Base-by-base conservation (phyloP, 2,888 invertebrate genomes). In the Coremacera marginata region DNA sequence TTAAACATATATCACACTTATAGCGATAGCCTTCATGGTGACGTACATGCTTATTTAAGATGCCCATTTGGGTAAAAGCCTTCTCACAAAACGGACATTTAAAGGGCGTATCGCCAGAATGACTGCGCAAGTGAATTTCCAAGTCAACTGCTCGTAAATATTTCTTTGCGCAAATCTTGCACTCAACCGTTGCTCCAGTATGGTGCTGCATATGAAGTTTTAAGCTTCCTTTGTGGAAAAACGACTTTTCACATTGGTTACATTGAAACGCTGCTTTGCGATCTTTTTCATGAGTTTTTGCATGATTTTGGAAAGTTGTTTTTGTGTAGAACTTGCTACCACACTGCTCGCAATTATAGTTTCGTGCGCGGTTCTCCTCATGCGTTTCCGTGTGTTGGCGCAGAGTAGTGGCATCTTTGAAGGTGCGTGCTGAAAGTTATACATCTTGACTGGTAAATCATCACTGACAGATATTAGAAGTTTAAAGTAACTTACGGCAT, bases 71-170 rank as follows among this genome's bases (percentile, higher is more conserved):
- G 22, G 75, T 70, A 37, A 80, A 80, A 0, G 80, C 74, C 57
- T 80, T 82, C 3, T 82, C 81, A 62, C 83, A 83, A 5, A 80
- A 75, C 8, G 73, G 70, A 68, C 83, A 83, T 27, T 80, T 77
- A 49, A 80, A 83, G 0, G 83, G 83, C 16, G 78, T 80, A 62
- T 83, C 80, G 9, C 83, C 83, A 0, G 83, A 82, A 65, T 83
- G 83, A 16, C 78, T 82, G 51, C 83, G 81, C 72, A 82, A 22
- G 19, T 83, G 83, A 27, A 83, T 79, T 11, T 76, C 77, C 74
- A 83, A 78, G 76, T 83, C 83, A 0, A 79, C 79, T 55, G 77
- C 77, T 1, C 83, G 82, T 44, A 82, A 79, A 73, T 82, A 83
- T 57, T 80, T 80, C 44, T 82, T 82, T n/a, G 79, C 73, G 25